phyloP scores from a whole-genome alignment of 2,113 vertebrate species.

The Eptesicus fuscus region DNA sequence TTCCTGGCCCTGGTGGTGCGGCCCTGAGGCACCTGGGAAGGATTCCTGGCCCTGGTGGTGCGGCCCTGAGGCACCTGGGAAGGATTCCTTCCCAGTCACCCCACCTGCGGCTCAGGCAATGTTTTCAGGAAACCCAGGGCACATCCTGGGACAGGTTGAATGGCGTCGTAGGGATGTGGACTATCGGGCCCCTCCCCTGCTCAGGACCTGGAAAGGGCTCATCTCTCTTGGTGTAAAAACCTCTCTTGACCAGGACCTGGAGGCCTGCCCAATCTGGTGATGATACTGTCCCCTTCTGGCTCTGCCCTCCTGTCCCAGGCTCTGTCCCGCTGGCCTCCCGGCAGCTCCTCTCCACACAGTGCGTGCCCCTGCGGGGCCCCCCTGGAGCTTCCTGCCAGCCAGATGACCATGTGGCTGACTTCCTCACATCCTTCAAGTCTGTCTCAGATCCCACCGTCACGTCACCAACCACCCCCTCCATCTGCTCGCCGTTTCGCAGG shows the following conservation, averaged over 20 bases:
- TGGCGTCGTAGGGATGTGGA: accelerated
- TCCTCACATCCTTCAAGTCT: background rate
- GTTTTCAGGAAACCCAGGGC: background rate
- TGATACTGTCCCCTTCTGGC: accelerated
- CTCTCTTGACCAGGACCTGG: accelerated
- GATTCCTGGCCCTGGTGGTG: too few species aligned
- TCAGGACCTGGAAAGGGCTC: background rate
- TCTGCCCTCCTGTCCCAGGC: background rate
- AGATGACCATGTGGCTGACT: background rate
- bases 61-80: accelerated
- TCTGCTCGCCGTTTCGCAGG: background rate
- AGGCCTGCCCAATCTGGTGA: accelerated
- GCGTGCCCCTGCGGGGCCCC: background rate
- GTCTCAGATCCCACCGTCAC: background rate
- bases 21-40: accelerated
- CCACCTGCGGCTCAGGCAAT: background rate
- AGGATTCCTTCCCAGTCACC: background rate
- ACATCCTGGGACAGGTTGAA: background rate
- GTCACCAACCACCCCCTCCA: background rate
- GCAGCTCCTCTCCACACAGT: background rate
- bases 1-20: too few species aligned
- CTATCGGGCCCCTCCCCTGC: background rate
- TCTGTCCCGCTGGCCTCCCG: accelerated
- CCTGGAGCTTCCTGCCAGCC: background rate
- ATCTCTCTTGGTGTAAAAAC: background rate